phyloP scores from a whole-genome alignment of 2,113 vertebrate genomes.

The Paedocypris sp. region DNA sequence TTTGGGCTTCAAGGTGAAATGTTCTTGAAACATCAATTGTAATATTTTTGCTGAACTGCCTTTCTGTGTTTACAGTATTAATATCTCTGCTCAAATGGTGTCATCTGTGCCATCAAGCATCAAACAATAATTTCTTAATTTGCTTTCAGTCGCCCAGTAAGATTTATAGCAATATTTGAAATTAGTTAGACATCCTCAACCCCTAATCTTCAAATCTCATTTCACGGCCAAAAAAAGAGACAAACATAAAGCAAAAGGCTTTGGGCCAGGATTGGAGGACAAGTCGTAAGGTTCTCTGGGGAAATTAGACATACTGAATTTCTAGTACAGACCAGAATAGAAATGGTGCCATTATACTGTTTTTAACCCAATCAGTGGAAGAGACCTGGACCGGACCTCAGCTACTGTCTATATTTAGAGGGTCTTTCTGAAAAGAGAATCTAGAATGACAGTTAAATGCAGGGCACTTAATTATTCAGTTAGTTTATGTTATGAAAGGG shows the following conservation, averaged over 20 bases:
- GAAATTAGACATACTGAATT: constrained; percentile 55
- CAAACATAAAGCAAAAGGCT: not conserved
- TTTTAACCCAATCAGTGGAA: constrained; percentile 61
- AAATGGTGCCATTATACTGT: constrained; percentile 49
- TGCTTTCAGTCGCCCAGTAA: not conserved
- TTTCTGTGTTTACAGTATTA: too few relatives aligned
- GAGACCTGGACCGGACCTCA: constrained; percentile 36
- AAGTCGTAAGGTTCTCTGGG: constrained; percentile 46
- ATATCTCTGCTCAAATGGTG: not conserved
- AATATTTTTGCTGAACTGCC: too few relatives aligned
- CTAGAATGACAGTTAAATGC: constrained; percentile 14
- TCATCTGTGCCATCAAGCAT: not conserved
- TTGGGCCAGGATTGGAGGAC: constrained; percentile 14
- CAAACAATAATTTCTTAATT: constrained; percentile 8
- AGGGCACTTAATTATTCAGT: not conserved
- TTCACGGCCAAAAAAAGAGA: not conserved
- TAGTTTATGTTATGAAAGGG: not conserved
- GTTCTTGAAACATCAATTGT: too few relatives aligned
- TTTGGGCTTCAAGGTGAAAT: not conserved
- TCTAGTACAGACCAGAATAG: constrained; percentile 53
- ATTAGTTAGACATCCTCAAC: not conserved
- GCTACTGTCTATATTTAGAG: constrained; percentile 10
- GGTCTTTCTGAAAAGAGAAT: not conserved
- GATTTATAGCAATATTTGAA: too few relatives aligned
- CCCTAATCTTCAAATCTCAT: not conserved